These are phyloP conservation scores for Drosophila barbarae DNA, from an alignment of 2,888 invertebrate genomes.

Conservation along the genomic window DNA sequence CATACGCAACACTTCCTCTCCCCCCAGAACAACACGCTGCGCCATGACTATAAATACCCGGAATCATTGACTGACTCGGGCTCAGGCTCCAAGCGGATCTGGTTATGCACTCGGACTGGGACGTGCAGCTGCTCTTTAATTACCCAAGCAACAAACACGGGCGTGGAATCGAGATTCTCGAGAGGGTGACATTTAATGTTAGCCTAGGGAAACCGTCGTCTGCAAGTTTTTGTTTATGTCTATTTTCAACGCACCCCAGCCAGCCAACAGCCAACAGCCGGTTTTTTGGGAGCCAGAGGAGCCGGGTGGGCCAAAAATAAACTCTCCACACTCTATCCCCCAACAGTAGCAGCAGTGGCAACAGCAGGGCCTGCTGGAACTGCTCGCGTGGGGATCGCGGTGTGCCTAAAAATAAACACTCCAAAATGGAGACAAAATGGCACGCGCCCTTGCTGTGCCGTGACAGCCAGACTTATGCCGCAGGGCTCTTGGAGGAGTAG, in stretches of 20 bases:
- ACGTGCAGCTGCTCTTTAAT: conserved; percentile 40
- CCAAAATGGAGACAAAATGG: conserved; percentile 48
- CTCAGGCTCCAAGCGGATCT: conserved; percentile 40
- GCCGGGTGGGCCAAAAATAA: conserved; percentile 23
- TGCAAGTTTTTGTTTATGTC: conserved; percentile 30
- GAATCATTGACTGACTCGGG: conserved; percentile 43
- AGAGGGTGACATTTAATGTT: conserved; percentile 38
- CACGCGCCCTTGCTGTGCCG: conserved; percentile 40
- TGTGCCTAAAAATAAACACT: conserved; percentile 39
- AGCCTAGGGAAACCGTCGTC: conserved; percentile 23
- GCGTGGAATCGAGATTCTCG: conserved; percentile 21
- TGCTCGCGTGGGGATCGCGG: conserved; percentile 19
- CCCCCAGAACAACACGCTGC: conserved; percentile 20
- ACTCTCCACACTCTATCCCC: conserved; percentile 35
- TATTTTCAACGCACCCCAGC: conserved; percentile 36
- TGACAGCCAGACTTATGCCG: conserved; percentile 22
- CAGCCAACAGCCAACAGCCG: not conserved
- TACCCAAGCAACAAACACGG: conserved; percentile 17
- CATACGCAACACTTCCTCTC: conserved; percentile 12
- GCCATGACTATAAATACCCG: conserved; percentile 29
- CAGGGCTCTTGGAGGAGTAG: conserved; percentile 11
- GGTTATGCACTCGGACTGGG: conserved; percentile 32
- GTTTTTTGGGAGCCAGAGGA: conserved; percentile 4
- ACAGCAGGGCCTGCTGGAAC: conserved; percentile 19
- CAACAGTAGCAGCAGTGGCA: not conserved